Conservation (phyloP, 2,797 vertebrate species). For the Poecilia gillii region DNA sequence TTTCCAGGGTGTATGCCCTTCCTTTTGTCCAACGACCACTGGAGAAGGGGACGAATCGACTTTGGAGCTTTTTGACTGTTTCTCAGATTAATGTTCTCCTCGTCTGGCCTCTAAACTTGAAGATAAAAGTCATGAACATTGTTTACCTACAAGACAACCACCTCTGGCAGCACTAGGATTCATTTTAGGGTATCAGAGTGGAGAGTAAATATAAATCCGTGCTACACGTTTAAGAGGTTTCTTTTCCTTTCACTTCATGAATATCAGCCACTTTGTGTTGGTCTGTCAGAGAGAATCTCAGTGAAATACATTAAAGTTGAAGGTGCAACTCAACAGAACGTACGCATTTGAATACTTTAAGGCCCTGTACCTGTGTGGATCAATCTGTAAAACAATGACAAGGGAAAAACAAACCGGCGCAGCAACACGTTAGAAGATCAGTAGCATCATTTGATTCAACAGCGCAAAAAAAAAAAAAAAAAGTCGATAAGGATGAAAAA, state of each 20-base stretch:
- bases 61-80: neutral
- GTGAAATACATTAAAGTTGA: no score
- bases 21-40: neutral
- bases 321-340: no score
- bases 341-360: neutral
- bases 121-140: neutral
- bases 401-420: neutral
- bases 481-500: neutral
- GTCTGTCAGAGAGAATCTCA: neutral
- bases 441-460: neutral
- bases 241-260: neutral
- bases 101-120: neutral
- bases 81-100: neutral
- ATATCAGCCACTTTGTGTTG: neutral
- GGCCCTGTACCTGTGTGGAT: neutral
- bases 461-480: no score
- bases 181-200: neutral
- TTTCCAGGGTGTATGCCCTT: neutral
- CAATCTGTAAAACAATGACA: neutral
- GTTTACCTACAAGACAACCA: neutral
- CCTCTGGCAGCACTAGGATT: neutral
- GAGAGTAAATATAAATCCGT: neutral
- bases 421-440: neutral
- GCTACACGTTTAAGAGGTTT: neutral
- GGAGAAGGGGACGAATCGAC: neutral